Evolutionary conservation across 2,797 vertebrate species (phyloP), one percentile per base, ranked within the genome.

Genomic region (Centroberyx gerrardi): DNA sequence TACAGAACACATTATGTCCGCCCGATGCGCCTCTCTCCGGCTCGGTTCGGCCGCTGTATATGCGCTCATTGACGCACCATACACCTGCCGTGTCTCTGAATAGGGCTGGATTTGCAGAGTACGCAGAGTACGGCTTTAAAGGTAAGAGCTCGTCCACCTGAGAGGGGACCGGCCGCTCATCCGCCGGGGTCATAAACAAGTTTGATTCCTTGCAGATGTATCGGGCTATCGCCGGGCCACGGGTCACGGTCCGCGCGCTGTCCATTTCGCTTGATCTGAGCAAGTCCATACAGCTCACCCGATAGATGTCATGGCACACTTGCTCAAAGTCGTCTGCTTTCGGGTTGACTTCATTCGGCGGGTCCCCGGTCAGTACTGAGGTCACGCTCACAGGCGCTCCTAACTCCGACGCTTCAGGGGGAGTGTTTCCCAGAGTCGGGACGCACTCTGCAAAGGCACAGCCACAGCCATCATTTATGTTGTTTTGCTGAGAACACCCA

Each of bases 221-320:
- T 59, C 77, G 85, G 59, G 90, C 84, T 1, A 90, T 80, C 7
- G 81, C 63, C 12, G 81, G 75, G 9, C 67, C 71, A 58, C 83
- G 87, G 87, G 89, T 72, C 84, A 68, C 33, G 1, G 49, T 17
- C 1, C 67, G 83, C 77, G 82, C 88, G 27, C 75, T 3, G 48
- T 87, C 81, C 71, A 44, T 4, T 1, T 91, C 90, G 14, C 63
- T 56, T 1, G 91, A 72, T 0, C 67, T 2, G 59, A 93, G 88
- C 80, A 92, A 80, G 48, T 92, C 92, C 88, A 90, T 88, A 77
- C 90, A 93, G 88, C 90, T 93, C 80, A 88, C 86, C 75, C 81
- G 88, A 76, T 84, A 76, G 3, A 75, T 12, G 48, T 77, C 85
- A 0, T 56, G 74, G 58, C 85, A 89, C 76, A 83, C 85, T 52